A percentile compares a stretch with the other conserved stretches of the same genome.
Conservation (phyloP, 2,113 vertebrate genomes). For the Carettochelys insculpta region DNA sequence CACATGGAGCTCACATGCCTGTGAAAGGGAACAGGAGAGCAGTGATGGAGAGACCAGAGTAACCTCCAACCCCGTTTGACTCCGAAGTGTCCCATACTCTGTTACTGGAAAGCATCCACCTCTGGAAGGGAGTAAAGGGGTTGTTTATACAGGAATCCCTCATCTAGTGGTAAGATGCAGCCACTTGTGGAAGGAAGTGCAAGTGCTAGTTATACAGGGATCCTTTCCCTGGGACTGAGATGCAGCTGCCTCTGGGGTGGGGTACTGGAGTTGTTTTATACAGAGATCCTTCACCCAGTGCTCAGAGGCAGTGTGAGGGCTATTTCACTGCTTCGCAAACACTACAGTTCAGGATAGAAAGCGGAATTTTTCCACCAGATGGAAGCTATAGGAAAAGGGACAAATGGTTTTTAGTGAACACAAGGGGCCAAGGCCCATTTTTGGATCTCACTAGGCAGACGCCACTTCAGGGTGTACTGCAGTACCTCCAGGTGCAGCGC, state of each 20-base stretch:
- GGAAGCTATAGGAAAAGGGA: background rate
- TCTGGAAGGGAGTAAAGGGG: background rate
- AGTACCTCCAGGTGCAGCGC: background rate
- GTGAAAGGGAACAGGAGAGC: background rate
- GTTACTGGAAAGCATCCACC: background rate
- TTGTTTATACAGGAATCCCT: background rate
- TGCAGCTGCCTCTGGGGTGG: background rate
- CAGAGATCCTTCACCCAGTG: background rate
- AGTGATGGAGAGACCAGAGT: background rate
- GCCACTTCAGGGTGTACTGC: background rate
- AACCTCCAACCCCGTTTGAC: background rate
- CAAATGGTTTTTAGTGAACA: background rate
- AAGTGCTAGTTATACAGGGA: background rate
- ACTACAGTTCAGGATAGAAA: background rate
- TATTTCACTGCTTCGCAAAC: background rate
- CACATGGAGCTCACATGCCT: constrained; percentile 91
- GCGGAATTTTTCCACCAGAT: background rate
- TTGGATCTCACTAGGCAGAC: background rate
- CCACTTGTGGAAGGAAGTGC: background rate
- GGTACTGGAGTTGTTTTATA: background rate
- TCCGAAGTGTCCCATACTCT: background rate
- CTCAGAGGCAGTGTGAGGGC: background rate
- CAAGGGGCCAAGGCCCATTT: background rate
- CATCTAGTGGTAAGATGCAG: background rate
- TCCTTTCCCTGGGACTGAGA: no score